phyloP scores from a whole-genome alignment of 1,140 invertebrate genomes.

The Sitobion miscanthi region DNA sequence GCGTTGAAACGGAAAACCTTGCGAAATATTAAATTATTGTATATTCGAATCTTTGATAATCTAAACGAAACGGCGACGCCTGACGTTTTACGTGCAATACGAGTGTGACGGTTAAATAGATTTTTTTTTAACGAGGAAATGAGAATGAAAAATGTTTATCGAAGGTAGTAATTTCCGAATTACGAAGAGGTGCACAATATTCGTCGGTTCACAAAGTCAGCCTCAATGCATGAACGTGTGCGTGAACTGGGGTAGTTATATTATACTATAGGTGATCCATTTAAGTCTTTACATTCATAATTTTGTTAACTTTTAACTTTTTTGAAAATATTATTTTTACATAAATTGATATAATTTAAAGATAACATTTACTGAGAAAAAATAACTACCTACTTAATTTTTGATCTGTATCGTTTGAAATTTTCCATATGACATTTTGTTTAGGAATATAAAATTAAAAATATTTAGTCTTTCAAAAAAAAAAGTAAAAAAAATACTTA shows the following conservation, averaged over 20 bases:
- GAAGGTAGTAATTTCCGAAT: background rate
- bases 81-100: background rate
- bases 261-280: background rate
- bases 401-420: no score
- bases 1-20: background rate
- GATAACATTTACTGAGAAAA: no score
- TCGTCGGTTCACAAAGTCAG: background rate
- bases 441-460: no score
- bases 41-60: background rate
- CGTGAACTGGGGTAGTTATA: background rate
- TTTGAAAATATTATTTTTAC: no score
- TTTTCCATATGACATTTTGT: no score
- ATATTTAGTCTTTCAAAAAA: no score
- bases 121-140: background rate
- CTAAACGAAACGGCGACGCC: background rate
- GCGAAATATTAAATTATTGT: background rate
- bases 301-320: no score
- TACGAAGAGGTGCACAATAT: background rate
- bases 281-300: no score
- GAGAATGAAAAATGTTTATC: background rate
- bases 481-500: no score
- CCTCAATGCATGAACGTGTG: background rate
- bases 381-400: no score
- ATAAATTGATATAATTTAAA: no score
- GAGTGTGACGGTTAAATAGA: background rate